Evolutionary conservation across 2,888 invertebrate species (phyloP).

Genomic region (Minunthozetes semirufus): DNA sequence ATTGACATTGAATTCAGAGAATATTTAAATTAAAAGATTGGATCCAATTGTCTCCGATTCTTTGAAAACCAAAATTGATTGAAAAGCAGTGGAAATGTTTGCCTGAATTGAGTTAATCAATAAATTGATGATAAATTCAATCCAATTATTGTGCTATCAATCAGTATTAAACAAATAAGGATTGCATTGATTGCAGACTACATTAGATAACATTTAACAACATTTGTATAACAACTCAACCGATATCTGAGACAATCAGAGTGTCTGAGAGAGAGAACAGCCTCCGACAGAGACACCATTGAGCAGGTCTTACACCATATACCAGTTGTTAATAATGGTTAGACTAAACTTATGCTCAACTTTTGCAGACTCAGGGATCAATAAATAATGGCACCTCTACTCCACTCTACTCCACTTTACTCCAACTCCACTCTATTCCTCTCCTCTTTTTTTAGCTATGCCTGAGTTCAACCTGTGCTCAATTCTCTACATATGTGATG

Average conservation of each 20-base stretch:
- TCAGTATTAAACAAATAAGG: conserved; percentile 14
- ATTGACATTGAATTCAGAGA: conserved; percentile 7
- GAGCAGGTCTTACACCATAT: not conserved
- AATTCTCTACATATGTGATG: not conserved
- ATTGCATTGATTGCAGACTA: not conserved
- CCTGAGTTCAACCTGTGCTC: not conserved
- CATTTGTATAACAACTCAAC: conserved; percentile 24
- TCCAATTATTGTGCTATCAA: not conserved
- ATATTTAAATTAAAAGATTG: conserved; percentile 11
- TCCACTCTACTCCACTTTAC: not conserved
- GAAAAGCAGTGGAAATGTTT: not conserved
- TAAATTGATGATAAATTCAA: not conserved
- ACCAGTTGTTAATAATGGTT: conserved; percentile 1
- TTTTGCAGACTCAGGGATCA: conserved; percentile 19
- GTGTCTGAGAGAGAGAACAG: not conserved
- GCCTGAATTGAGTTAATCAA: not conserved
- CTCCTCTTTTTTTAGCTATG: not conserved
- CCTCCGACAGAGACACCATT: not conserved
- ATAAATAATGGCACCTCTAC: conserved; percentile 29
- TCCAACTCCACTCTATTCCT: not conserved
- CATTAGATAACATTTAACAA: not conserved
- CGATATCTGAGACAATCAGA: not conserved
- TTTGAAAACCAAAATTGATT: not conserved
- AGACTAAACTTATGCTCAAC: conserved; percentile 27
- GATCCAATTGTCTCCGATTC: not conserved